Evolutionary conservation across 2,888 invertebrate species (phyloP), one percentile per base, ranked within the genome.

Genomic region (Leucania comma): DNA sequence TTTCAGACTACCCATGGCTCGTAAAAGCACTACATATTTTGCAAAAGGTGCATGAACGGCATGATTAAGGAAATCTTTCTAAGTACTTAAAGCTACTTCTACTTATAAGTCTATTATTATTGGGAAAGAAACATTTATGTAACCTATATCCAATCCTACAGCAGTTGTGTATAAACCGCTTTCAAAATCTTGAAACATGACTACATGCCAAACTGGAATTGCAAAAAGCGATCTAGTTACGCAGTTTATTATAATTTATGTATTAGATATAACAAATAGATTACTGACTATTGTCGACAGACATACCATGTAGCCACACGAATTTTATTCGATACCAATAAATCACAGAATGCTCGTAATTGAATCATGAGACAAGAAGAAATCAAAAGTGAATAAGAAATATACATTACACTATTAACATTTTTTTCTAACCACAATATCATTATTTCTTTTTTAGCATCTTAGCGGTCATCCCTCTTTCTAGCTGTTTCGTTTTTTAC

Each of bases 101-200:
- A 22, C 48, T 50, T 48, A 26, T 38, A 26, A 38, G 38, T 38
- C 10, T 22, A 74, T 51, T 53, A 35, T 26, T 4, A 75, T 75
- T 75, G 26, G 38, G 53, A 63, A 75, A 75, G 68, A 75, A 32
- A 59, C 53, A 75, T 69, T 75, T 69, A 72, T 54, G 35, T 72
- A 67, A 72, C 72, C 58, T 77, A 77, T 68, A 78, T 58, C 35
- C 58, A 73, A 51, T 48, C 51, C 24, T 62, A 51, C 54, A 68
- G 65, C 58, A 68, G 63, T 78, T n/a, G 68, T n/a, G 68, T 56
- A 78, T 48, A 59, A 65, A 62, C 79, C 24, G 26, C 65, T 80
- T 80, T 72, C 80, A 79, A 80, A 79, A 79, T 80, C 72, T 76
- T 65, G 76, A 79, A 79, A 76, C 72, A 76, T 76, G 76, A 72